A percentile compares a stretch with the other conserved stretches of the same genome.
phyloP scores from a whole-genome alignment of 2,888 invertebrate genomes.

The Epinotia brunnichana region DNA sequence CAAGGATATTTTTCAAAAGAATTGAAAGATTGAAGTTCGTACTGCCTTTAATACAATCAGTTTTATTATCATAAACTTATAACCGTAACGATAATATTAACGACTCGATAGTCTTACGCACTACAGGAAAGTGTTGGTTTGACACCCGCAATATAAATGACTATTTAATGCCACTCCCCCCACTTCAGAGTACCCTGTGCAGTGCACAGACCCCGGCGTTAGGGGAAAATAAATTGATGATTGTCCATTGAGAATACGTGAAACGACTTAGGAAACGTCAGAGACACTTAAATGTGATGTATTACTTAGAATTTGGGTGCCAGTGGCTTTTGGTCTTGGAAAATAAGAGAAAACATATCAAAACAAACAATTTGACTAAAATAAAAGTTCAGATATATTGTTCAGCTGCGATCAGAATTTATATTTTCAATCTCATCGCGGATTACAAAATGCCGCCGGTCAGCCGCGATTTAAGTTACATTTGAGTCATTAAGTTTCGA shows the following conservation, averaged over 20 bases:
- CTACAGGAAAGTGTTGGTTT: conserved; percentile 47
- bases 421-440: too few relatives aligned
- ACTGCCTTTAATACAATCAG: background rate
- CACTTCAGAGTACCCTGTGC: conserved; percentile 41
- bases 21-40: background rate
- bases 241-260: conserved; percentile 37
- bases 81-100: background rate
- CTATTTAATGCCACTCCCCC: conserved; percentile 57
- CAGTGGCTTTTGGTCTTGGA: background rate
- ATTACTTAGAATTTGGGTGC: conserved; percentile 28
- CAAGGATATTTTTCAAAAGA: too few relatives aligned
- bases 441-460: too few relatives aligned
- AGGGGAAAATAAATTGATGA: conserved; percentile 45
- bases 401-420: background rate
- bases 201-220: conserved; percentile 23
- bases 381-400: background rate
- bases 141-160: conserved; percentile 61
- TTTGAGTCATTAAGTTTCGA: too few relatives aligned
- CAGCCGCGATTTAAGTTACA: too few relatives aligned
- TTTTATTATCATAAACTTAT: background rate
- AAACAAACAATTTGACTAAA: background rate
- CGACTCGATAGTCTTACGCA: conserved; percentile 14
- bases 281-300: conserved; percentile 39
- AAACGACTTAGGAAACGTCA: conserved; percentile 36
- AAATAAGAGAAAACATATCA: too few relatives aligned